Evolutionary conservation across 2,888 invertebrate genomes (phyloP).

Genomic region (Hanleya hanleyi): DNA sequence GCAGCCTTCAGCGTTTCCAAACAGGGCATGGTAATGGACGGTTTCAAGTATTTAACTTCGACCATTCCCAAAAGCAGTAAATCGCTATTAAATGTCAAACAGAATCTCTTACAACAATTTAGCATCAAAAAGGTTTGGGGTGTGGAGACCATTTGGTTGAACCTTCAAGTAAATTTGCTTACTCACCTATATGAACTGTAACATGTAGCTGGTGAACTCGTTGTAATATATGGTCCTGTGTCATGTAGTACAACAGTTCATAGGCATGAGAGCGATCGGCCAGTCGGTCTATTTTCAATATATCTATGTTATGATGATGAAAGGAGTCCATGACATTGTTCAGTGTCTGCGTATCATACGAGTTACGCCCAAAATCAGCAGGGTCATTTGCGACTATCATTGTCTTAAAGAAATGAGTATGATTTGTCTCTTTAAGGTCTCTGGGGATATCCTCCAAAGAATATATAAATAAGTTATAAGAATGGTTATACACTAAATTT

Average conservation of each 20-base stretch:
- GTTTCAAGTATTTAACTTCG: too few species aligned
- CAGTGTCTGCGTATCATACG: constrained; percentile 64
- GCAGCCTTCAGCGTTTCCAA: too few species aligned
- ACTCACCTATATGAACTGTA: constrained; percentile 61
- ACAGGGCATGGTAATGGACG: too few species aligned
- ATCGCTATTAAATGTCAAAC: too few species aligned
- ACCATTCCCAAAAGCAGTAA: too few species aligned
- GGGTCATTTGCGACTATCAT: constrained; percentile 66
- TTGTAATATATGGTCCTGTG: constrained; percentile 55
- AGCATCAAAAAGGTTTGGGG: too few species aligned
- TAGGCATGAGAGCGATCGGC: constrained; percentile 51
- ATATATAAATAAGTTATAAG: constrained; percentile 52
- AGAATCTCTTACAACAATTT: too few species aligned
- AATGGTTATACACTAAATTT: constrained; percentile 53
- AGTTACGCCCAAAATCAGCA: constrained; percentile 66
- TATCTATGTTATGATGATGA: constrained; percentile 51
- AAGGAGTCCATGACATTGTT: constrained; percentile 55
- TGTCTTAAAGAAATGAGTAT: constrained; percentile 49
- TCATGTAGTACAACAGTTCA: constrained; percentile 63
- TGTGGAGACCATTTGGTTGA: too few species aligned
- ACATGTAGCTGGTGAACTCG: constrained; percentile 63
- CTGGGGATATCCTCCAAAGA: constrained; percentile 38
- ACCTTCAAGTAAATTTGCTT: background rate
- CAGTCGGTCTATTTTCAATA: constrained; percentile 56
- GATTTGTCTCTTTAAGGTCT: constrained; percentile 39